phyloP scores from a whole-genome alignment of 2,113 vertebrate genomes.

The Neotragus pygmaeus region DNA sequence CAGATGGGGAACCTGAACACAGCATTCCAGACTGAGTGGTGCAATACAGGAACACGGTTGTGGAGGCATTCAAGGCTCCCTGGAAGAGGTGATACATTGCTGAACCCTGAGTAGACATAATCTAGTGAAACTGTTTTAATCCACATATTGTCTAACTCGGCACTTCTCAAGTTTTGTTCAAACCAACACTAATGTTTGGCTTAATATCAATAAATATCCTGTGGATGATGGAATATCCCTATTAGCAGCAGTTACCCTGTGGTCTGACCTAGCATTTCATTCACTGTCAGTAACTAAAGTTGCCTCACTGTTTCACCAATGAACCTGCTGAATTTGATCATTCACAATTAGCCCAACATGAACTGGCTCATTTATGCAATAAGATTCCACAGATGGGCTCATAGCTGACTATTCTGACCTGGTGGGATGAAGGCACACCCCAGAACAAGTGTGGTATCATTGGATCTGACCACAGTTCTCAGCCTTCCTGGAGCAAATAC shows the following conservation, averaged over 20 bases:
- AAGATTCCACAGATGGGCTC: neutral
- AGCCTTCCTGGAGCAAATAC: neutral
- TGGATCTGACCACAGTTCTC: neutral
- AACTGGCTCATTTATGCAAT: neutral
- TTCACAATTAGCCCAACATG: neutral
- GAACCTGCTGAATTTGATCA: neutral
- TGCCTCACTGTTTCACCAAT: neutral
- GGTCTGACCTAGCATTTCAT: neutral
- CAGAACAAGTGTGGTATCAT: neutral
- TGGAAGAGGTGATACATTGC: neutral
- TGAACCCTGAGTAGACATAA: neutral
- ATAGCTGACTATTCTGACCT: neutral
- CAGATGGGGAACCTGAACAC: neutral
- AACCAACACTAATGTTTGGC: neutral
- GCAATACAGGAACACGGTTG: neutral
- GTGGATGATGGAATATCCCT: neutral
- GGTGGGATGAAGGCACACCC: neutral
- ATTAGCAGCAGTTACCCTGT: neutral
- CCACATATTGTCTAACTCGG: neutral
- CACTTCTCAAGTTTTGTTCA: neutral
- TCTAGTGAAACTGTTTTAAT: neutral
- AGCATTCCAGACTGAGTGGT: neutral
- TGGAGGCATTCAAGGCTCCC: neutral
- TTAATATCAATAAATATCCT: neutral
- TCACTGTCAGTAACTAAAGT: neutral